These are phyloP conservation scores for Pollachius pollachius DNA, from an alignment of 2,113 vertebrate genomes.

Conservation along the genomic window DNA sequence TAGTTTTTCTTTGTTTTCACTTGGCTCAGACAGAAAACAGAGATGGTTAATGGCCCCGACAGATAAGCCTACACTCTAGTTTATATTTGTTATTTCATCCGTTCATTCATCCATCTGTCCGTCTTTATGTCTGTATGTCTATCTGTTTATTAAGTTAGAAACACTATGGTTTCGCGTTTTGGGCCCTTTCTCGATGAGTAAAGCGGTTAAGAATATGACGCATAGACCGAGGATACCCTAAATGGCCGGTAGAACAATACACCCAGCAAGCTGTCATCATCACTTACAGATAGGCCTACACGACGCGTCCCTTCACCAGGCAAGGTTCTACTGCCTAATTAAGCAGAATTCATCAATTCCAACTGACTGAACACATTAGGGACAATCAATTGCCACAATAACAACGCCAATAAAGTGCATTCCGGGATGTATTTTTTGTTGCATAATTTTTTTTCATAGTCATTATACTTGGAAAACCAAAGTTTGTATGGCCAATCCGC, in stretches of 20 bases:
- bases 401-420: too few species aligned
- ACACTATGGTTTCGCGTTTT: neutral
- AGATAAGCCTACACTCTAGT: neutral
- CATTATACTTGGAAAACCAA: too few species aligned
- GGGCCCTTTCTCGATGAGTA: constrained; percentile 11
- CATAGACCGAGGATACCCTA: constrained; percentile 59
- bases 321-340: constrained; percentile 52
- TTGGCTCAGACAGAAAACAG: neutral
- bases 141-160: neutral
- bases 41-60: too few species aligned
- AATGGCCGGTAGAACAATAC: constrained; percentile 54
- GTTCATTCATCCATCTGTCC: neutral
- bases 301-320: constrained; percentile 60
- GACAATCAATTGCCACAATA: constrained; percentile 52
- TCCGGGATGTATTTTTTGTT: too few species aligned
- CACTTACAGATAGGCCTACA: constrained; percentile 57
- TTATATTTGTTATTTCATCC: neutral
- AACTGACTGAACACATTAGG: constrained; percentile 59
- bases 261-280: constrained; percentile 76
- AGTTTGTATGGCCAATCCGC: too few species aligned
- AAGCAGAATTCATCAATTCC: constrained; percentile 66
- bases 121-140: neutral
- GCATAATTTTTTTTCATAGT: too few species aligned
- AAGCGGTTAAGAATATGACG: constrained; percentile 38
- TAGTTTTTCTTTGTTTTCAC: constrained; percentile 29